A percentile compares a stretch with the other conserved stretches of the same genome.
Conservation (phyloP, 1,140 invertebrate species). For the Bilobella aurantiaca region DNA sequence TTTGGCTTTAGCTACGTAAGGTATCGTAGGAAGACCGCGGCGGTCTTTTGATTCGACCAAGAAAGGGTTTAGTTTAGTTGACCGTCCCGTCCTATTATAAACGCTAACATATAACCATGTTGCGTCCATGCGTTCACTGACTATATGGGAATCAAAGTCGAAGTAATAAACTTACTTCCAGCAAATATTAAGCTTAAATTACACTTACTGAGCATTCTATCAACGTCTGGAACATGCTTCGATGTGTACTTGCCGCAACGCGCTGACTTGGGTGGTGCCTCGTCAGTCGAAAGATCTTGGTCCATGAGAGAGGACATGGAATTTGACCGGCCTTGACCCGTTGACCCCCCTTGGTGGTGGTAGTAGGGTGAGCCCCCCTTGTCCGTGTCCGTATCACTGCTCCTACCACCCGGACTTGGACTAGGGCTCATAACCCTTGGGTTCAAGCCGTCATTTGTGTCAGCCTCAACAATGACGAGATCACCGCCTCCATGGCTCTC, state of each 20-base stretch:
- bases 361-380: background rate
- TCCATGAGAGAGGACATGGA: background rate
- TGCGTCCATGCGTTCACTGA: no score
- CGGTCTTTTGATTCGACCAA: no score
- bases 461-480: conserved; percentile 2
- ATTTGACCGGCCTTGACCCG: no score
- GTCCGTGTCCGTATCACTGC: conserved; percentile 1
- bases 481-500: background rate
- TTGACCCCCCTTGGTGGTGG: background rate
- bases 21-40: no score
- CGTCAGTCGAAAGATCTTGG: background rate
- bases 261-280: background rate
- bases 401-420: background rate
- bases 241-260: background rate
- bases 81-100: no score
- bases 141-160: background rate
- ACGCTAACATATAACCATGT: no score
- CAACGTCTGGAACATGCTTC: background rate
- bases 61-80: no score
- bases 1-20: no score
- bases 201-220: conserved; percentile 3
- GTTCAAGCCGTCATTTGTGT: background rate
- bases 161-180: no score
- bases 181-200: no score
- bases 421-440: background rate